These are phyloP conservation scores for Thera britannica DNA, from an alignment of 2,888 invertebrate species.

Conservation along the genomic window DNA sequence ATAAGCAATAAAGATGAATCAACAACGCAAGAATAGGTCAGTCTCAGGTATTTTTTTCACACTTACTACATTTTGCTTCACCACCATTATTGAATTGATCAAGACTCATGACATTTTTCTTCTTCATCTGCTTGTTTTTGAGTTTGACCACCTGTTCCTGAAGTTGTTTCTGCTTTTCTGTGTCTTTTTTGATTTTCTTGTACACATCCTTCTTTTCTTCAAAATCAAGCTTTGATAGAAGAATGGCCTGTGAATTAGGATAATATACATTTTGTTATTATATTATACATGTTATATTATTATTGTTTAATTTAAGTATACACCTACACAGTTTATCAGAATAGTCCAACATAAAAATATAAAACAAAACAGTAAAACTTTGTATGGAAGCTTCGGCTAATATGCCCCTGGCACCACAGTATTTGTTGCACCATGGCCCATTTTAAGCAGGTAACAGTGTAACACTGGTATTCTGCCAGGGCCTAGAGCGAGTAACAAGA, in stretches of 20 bases:
- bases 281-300: too few relatives aligned
- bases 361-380: too few relatives aligned
- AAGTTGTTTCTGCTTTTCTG: conserved; percentile 64
- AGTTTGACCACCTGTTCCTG: conserved; percentile 60
- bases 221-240: conserved; percentile 89
- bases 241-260: conserved; percentile 83
- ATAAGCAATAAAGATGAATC: background rate
- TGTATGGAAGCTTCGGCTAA: too few relatives aligned
- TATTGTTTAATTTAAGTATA: too few relatives aligned
- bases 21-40: background rate
- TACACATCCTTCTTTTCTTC: conserved; percentile 87
- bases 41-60: background rate
- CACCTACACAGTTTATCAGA: too few relatives aligned
- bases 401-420: too few relatives aligned
- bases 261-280: background rate
- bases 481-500: too few relatives aligned
- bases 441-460: too few relatives aligned
- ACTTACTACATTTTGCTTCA: conserved; percentile 48
- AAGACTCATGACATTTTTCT: conserved; percentile 90
- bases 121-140: conserved; percentile 79
- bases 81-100: conserved; percentile 87
- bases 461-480: too few relatives aligned
- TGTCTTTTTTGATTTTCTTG: conserved; percentile 73
- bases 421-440: too few relatives aligned
- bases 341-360: too few relatives aligned